These are phyloP conservation scores for Blera fallax DNA, from an alignment of 2,888 invertebrate genomes.

Conservation along the genomic window DNA sequence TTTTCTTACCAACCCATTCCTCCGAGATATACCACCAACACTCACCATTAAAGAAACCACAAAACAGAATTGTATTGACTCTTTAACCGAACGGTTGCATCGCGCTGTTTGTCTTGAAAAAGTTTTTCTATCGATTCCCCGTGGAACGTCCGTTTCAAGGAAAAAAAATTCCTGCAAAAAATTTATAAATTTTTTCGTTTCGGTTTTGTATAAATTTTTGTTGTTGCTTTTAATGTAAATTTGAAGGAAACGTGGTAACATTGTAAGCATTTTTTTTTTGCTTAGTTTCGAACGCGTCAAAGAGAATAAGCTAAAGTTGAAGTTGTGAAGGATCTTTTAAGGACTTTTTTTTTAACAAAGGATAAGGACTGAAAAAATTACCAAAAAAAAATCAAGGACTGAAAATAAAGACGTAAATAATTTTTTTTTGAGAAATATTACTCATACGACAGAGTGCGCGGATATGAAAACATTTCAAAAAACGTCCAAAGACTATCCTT, in stretches of 20 bases:
- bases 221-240: neutral
- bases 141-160: conserved; percentile 24
- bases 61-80: conserved; percentile 72
- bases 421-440: conserved; percentile 19
- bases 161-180: neutral
- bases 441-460: conserved; percentile 39
- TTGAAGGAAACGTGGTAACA: neutral
- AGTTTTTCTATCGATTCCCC: conserved; percentile 21
- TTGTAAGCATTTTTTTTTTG: neutral
- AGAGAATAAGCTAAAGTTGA: conserved; percentile 26
- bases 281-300: neutral
- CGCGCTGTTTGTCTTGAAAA: conserved; percentile 53
- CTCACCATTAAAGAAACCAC: conserved; percentile 70
- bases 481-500: neutral
- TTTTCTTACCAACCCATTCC: conserved; percentile 42
- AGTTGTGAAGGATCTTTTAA: conserved; percentile 9
- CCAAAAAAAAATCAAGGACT: conserved; percentile 17
- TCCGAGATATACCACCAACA: conserved; percentile 62
- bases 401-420: neutral
- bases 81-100: conserved; percentile 69
- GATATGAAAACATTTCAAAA: neutral
- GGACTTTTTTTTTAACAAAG: neutral
- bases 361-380: neutral
- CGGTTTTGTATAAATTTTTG: neutral
- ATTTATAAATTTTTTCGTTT: neutral